These are phyloP conservation scores for Geopemphigus sp. DNA, from an alignment of 1,140 invertebrate species.

Conservation along the genomic window DNA sequence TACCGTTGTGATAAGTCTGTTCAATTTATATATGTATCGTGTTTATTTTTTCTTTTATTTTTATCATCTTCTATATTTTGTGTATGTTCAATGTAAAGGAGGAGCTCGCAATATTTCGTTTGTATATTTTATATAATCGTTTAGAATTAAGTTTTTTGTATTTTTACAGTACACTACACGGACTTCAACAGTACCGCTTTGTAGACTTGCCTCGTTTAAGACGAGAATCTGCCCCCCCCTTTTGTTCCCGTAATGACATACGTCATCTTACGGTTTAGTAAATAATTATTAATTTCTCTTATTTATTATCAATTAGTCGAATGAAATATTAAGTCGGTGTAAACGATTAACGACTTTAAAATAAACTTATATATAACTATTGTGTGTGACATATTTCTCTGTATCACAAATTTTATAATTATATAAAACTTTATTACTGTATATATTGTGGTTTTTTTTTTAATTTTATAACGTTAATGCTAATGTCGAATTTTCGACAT, in stretches of 20 bases:
- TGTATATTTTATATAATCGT: constrained; percentile 31
- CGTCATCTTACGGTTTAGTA: neutral
- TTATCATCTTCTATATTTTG: constrained; percentile 12
- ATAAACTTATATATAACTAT: neutral
- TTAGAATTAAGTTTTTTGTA: constrained; percentile 12
- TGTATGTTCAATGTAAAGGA: neutral
- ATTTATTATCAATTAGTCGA: constrained; percentile 1
- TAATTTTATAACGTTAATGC: no score
- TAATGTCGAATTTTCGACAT: no score
- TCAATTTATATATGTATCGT: constrained; percentile 1
- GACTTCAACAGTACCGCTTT: neutral
- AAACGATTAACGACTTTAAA: neutral
- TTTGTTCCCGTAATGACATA: constrained; percentile 14
- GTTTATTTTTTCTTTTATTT: constrained; percentile 39
- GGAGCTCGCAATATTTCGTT: constrained; percentile 9
- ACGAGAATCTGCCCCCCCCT: constrained; percentile 8
- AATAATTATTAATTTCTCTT: constrained; percentile 13
- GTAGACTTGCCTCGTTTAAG: neutral
- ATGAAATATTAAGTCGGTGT: neutral
- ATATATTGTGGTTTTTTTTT: constrained; percentile 2
- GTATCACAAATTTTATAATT: constrained; percentile 24
- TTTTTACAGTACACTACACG: constrained; percentile 10
- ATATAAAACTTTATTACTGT: neutral
- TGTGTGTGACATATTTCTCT: neutral
- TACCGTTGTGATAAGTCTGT: constrained; percentile 35